phyloP scores from a whole-genome alignment of 2,797 vertebrate genomes.

The Basileuterus tristriatus region DNA sequence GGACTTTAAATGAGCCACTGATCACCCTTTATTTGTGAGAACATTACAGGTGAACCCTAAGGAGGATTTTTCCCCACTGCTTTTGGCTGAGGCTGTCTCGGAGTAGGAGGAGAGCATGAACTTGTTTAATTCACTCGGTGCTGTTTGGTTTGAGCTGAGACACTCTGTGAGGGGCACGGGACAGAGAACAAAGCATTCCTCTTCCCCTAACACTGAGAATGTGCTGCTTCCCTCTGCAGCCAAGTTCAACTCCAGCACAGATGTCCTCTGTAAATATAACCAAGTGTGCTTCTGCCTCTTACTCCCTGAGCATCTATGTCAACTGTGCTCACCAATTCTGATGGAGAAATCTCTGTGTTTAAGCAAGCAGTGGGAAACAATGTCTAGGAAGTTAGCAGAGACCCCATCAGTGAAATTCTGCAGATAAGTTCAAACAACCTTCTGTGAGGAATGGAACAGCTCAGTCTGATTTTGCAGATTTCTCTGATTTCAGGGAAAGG shows the following conservation, averaged over 20 bases:
- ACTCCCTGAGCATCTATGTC: not conserved
- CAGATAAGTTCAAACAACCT: not conserved
- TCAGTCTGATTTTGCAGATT: not conserved
- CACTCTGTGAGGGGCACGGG: not conserved
- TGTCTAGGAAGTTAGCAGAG: not conserved
- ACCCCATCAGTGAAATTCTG: not conserved
- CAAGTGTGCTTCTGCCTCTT: not conserved
- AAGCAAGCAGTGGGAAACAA: not conserved
- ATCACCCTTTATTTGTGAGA: not conserved
- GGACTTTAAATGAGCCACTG: not conserved
- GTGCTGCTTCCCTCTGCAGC: not conserved
- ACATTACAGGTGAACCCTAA: not conserved
- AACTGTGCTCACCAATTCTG: not conserved
- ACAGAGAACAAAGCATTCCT: not conserved
- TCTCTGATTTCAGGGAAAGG: not conserved
- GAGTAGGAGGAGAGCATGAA: not conserved
- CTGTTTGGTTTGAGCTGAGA: not conserved
- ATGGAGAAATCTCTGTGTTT: not conserved
- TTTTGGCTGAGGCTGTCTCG: not conserved
- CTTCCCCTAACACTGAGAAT: fast-evolving
- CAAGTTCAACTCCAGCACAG: not conserved
- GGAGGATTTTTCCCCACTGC: not conserved
- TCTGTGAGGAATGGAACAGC: not conserved
- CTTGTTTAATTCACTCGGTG: not conserved
- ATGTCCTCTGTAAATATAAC: not conserved